Conservation (phyloP, 2,113 vertebrate species). For the Baryphthengus martii region DNA sequence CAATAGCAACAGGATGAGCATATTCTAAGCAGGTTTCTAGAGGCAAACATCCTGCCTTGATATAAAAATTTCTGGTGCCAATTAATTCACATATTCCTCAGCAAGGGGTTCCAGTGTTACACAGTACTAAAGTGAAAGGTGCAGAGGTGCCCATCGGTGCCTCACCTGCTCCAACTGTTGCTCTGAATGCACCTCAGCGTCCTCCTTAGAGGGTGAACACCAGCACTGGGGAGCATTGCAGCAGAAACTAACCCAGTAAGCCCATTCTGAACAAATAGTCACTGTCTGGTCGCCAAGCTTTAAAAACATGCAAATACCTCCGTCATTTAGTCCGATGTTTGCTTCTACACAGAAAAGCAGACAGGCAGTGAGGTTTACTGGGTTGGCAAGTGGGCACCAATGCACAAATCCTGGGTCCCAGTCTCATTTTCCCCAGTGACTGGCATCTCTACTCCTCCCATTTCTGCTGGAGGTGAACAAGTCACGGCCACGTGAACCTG, state of each 20-base stretch:
- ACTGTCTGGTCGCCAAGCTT: neutral
- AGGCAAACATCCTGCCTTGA: neutral
- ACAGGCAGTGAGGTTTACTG: neutral
- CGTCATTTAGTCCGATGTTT: neutral
- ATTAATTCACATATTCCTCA: neutral
- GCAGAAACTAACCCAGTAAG: neutral
- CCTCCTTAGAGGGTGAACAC: neutral
- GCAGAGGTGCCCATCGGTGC: accelerated
- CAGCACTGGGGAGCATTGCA: neutral
- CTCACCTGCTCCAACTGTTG: neutral
- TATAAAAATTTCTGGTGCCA: neutral
- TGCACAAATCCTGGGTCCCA: accelerated
- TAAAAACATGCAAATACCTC: neutral
- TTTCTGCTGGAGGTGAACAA: neutral
- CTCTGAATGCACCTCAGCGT: neutral
- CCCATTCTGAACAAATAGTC: neutral
- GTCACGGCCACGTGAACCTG: accelerated
- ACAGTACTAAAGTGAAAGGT: neutral
- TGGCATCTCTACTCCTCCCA: neutral
- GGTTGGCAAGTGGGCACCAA: neutral
- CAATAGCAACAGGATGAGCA: neutral
- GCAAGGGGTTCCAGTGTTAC: neutral
- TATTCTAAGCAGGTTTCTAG: neutral
- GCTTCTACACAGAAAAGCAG: neutral
- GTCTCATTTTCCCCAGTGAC: neutral